Conservation (phyloP, 2,797 vertebrate genomes). For the Parauchenoglanis ngamensis region DNA sequence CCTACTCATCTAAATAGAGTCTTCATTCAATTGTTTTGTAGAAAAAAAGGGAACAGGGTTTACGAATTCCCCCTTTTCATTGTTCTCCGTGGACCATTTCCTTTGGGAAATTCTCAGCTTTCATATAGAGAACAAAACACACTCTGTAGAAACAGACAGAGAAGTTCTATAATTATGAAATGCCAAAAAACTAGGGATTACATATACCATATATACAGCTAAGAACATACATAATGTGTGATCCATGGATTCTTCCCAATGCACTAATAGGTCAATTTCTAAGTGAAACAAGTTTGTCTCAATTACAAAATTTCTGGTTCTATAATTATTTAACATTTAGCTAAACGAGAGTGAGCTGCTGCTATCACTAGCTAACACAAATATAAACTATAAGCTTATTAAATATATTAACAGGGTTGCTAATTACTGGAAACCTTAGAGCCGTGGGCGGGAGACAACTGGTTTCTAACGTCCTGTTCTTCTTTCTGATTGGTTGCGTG, state of each 20-base stretch:
- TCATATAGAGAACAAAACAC: slow-evolving; percentile 57
- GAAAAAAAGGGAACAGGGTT: slow-evolving; percentile 41
- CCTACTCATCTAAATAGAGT: slow-evolving; percentile 4
- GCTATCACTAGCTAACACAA: not conserved
- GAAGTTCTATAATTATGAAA: slow-evolving; percentile 73
- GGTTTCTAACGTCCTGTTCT: not conserved
- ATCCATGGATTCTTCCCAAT: not conserved
- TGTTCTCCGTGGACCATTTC: slow-evolving; percentile 72
- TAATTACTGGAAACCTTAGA: slow-evolving; percentile 11
- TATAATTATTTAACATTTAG: not conserved
- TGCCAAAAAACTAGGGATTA: not conserved
- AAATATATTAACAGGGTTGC: slow-evolving; percentile 52
- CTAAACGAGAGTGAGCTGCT: not conserved
- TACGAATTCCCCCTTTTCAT: slow-evolving; percentile 69
- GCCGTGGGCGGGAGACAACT: not conserved
- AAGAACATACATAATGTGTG: not conserved
- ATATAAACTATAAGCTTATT: slow-evolving; percentile 25
- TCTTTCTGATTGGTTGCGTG: slow-evolving; percentile 62
- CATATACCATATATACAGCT: not conserved
- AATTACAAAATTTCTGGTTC: not conserved
- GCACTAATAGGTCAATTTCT: not conserved
- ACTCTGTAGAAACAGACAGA: not conserved
- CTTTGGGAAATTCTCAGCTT: slow-evolving; percentile 72
- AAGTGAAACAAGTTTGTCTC: slow-evolving; percentile 2
- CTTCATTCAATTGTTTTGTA: slow-evolving; percentile 21